A percentile compares a stretch with the other conserved stretches of the same genome.
phyloP scores from a whole-genome alignment of 2,113 vertebrate species.

The Calidris pugnax region DNA sequence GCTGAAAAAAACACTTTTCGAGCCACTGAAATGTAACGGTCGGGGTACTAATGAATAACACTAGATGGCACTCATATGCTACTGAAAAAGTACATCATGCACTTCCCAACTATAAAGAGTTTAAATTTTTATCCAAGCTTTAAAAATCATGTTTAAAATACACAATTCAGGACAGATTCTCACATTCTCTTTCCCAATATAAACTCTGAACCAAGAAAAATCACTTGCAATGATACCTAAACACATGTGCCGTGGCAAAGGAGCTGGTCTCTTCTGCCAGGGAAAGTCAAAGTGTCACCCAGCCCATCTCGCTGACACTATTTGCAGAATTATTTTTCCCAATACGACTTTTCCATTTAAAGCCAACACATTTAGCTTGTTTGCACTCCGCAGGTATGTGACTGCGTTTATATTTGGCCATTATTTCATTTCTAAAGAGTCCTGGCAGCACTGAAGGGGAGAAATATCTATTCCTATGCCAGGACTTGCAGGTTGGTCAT shows the following conservation, averaged over 20 bases:
- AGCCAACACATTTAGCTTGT: neutral
- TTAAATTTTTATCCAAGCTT: neutral
- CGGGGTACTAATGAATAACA: neutral
- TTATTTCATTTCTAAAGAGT: slow-evolving; percentile 17
- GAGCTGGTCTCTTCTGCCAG: neutral
- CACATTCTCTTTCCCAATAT: neutral
- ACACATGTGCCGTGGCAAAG: neutral
- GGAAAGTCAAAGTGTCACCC: neutral
- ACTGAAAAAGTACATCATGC: neutral
- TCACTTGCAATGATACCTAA: neutral
- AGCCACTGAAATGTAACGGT: neutral
- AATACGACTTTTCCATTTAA: neutral
- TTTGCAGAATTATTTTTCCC: slow-evolving; percentile 32
- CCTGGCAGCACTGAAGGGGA: neutral
- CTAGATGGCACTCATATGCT: slow-evolving; percentile 74
- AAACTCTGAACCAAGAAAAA: neutral
- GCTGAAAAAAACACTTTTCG: neutral
- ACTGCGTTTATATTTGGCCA: neutral
- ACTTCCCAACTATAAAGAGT: neutral
- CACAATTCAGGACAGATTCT: slow-evolving; percentile 15
- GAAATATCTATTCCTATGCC: neutral
- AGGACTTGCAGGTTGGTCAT: neutral
- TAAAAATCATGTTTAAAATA: slow-evolving; percentile 16
- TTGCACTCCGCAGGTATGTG: neutral
- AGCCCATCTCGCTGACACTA: neutral